Base-by-base conservation (phyloP, 2,888 invertebrate genomes). In the Brachyptera risi region DNA sequence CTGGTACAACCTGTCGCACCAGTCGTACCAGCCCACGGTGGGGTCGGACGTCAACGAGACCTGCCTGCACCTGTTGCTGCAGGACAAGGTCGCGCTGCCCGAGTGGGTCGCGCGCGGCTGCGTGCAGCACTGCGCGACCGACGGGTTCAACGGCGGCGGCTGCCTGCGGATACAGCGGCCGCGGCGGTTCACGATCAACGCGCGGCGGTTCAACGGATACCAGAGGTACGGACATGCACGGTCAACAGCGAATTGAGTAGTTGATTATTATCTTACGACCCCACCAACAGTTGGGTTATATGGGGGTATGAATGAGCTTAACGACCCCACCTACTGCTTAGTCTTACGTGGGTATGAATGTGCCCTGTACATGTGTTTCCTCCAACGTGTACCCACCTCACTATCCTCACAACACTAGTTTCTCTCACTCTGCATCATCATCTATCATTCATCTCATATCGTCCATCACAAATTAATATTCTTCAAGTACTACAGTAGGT, bases 1-100 rank as follows among this genome's bases (percentile, higher is more conserved):
- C 15, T 86, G 85, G 82, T 84, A 78, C 70, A 84, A 85, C 71
- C 68, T 86, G 63, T 78, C 80, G 0, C 78, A 79, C 57, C 82
- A 82, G 73, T 79, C 83, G 59, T 78, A 83, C 69, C 85, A 86
- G 70, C 82, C 83, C 7, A 61, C 66, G 31, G 63, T 67, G 38
- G 23, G 13, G 24, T 51, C 44, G 21, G 50, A 37, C 54, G 13
- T 54, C 15, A 37, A 37, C 23, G 51, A 40, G 54, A 54, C 40
- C 13, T 21, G 38, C 37, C 38, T 38, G 9, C 17, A 26, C 4
- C 24, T 37, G 56, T 9, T 3, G 37, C 31, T 40, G 31, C 4
- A n/a, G 7, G 27, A 31, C 13, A n/a, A 11, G 7, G 35, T 26
- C 4, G 21, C 17, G 15, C 35, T 44, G 56, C 38, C 37, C 23